phyloP scores from a whole-genome alignment of 2,888 invertebrate genomes.

The Odontothrips loti region DNA sequence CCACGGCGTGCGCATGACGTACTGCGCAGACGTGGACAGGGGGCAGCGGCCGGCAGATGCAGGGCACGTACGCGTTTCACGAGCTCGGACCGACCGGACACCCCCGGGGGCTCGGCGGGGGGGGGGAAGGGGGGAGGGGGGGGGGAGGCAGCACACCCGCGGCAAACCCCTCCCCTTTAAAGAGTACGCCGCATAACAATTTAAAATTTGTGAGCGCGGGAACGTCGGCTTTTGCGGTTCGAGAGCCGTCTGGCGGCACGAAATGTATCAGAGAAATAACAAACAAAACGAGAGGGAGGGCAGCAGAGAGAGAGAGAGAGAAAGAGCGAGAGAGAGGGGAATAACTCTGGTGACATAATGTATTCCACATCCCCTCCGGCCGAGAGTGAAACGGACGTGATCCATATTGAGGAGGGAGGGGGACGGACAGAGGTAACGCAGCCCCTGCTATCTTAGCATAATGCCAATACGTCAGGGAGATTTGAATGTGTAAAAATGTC shows the following conservation, averaged over 20 bases:
- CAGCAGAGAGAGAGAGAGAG: not conserved
- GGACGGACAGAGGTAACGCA: not conserved
- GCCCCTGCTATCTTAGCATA: constrained; percentile 12
- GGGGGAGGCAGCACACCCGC: not conserved
- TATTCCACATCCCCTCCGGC: constrained; percentile 9
- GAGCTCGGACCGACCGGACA: not conserved
- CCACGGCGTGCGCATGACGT: too few species aligned
- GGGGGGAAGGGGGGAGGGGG: too few species aligned
- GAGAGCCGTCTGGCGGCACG: not conserved
- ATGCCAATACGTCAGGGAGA: constrained; percentile 22
- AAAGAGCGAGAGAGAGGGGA: not conserved
- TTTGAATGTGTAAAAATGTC: constrained; percentile 26
- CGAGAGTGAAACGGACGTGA: constrained; percentile 22
- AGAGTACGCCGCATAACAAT: not conserved
- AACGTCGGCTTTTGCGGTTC: not conserved
- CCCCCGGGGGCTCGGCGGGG: not conserved
- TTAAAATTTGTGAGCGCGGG: not conserved
- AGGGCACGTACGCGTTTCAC: not conserved
- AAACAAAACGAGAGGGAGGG: not conserved
- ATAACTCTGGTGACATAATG: constrained; percentile 23
- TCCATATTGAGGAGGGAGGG: constrained; percentile 16
- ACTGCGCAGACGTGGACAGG: not conserved
- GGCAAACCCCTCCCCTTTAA: not conserved
- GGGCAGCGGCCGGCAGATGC: not conserved
- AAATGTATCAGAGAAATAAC: not conserved